phyloP scores from a whole-genome alignment of 2,888 invertebrate genomes.

The Eristalis arbustorum region DNA sequence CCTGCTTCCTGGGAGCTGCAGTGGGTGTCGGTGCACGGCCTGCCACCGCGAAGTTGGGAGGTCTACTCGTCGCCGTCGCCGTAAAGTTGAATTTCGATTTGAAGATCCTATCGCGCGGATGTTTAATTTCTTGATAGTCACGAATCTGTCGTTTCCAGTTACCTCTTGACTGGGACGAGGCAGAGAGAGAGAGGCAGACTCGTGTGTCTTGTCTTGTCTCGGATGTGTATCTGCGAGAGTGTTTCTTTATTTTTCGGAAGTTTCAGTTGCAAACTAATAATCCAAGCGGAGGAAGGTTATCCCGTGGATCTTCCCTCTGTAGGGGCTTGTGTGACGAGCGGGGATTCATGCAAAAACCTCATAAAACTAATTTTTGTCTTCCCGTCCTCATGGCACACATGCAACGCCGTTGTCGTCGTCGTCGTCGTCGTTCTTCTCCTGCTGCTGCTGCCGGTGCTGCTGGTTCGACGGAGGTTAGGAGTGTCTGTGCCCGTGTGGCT shows the following conservation, averaged over 20 bases:
- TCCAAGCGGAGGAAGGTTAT: conserved; percentile 54
- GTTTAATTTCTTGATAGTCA: conserved; percentile 71
- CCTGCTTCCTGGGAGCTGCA: background rate
- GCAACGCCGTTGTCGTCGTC: conserved; percentile 28
- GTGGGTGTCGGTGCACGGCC: background rate
- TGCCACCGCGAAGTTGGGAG: background rate
- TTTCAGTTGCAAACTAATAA: conserved; percentile 67
- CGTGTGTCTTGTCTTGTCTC: conserved; percentile 26
- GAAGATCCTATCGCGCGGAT: conserved; percentile 70
- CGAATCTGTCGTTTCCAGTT: conserved; percentile 66
- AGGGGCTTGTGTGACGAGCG: background rate
- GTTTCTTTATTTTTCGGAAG: conserved; percentile 50
- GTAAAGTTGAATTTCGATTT: conserved; percentile 70
- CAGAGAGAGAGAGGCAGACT: background rate
- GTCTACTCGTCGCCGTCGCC: conserved; percentile 19
- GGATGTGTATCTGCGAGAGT: conserved; percentile 12
- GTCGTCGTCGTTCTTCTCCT: background rate
- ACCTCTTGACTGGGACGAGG: background rate
- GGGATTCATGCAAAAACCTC: conserved; percentile 61
- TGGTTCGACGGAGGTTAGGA: conserved; percentile 35
- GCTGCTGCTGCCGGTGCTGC: background rate
- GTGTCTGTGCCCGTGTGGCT: conserved; percentile 24
- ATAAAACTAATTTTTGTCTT: conserved; percentile 69
- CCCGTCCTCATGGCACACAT: conserved; percentile 40
- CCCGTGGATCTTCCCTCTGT: conserved; percentile 3